Conservation (phyloP, 2,797 vertebrate species). For the Sternarchorhynchus goeldii region DNA sequence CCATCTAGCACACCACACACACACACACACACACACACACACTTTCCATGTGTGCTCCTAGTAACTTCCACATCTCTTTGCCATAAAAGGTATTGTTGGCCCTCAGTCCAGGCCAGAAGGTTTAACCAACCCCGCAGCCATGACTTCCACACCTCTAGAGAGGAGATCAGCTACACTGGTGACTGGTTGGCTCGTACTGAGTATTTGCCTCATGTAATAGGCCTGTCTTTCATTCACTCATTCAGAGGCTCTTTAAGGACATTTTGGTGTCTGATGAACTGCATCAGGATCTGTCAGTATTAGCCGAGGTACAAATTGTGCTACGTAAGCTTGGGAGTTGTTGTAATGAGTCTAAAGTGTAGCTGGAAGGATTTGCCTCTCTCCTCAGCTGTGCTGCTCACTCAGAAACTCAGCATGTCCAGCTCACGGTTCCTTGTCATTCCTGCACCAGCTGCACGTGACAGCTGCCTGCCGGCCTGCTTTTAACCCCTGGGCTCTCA, state of each 20-base stretch:
- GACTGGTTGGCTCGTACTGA: not conserved
- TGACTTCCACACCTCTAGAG: not conserved
- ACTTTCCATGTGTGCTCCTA: slow-evolving; percentile 59
- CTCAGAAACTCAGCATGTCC: slow-evolving; percentile 39
- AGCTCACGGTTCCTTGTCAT: slow-evolving; percentile 6
- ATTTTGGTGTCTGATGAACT: not conserved
- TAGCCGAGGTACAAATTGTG: not conserved
- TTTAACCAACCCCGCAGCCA: slow-evolving; percentile 21
- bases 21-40: slow-evolving; percentile 7
- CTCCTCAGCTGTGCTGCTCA: slow-evolving; percentile 48
- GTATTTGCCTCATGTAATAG: not conserved
- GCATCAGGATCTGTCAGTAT: not conserved
- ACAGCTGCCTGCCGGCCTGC: slow-evolving; percentile 50
- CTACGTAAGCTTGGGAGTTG: not conserved
- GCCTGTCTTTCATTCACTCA: not conserved
- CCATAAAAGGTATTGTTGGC: slow-evolving; percentile 77
- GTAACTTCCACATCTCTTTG: slow-evolving; percentile 68
- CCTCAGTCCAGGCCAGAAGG: slow-evolving; percentile 60
- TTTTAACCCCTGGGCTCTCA: not conserved
- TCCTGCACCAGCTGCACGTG: slow-evolving; percentile 45
- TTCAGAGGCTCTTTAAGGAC: not conserved
- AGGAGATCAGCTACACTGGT: not conserved
- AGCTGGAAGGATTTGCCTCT: slow-evolving; percentile 1
- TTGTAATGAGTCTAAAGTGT: not conserved
- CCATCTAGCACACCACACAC: slow-evolving; percentile 15